phyloP scores from a whole-genome alignment of 2,113 vertebrate genomes.

The Calypte anna region DNA sequence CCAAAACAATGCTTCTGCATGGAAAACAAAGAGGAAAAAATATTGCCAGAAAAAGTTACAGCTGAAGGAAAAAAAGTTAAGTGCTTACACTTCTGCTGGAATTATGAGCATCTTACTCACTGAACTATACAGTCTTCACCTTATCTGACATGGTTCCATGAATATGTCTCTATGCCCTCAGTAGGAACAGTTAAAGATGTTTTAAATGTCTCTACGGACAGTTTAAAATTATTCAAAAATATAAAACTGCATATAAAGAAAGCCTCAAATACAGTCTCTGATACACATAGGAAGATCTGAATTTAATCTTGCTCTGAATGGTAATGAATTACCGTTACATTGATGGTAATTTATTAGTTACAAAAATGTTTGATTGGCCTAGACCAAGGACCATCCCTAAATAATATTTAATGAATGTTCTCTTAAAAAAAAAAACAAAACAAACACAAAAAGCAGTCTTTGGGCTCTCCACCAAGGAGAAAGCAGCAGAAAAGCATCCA shows the following conservation, averaged over 20 bases:
- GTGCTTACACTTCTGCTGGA: not conserved
- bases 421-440: not conserved
- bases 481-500: not conserved
- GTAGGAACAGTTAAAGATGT: not conserved
- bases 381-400: not conserved
- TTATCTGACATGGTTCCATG: not conserved
- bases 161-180: not conserved
- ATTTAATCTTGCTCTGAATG: not conserved
- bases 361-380: not conserved
- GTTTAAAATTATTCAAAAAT: not conserved
- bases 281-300: not conserved
- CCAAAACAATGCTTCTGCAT: not conserved
- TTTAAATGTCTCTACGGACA: constrained; percentile 9
- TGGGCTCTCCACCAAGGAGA: not conserved
- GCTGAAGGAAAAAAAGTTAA: not conserved
- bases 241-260: not conserved
- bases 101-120: not conserved
- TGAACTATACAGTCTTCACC: not conserved
- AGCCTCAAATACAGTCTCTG: not conserved
- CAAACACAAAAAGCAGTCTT: not conserved
- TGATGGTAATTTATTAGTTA: not conserved
- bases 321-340: not conserved
- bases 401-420: not conserved
- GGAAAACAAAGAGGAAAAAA: not conserved
- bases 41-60: not conserved